A percentile compares a stretch with the other conserved stretches of the same genome.
Conservation (phyloP, 1,140 invertebrate species). For the Carposina sasakii region DNA sequence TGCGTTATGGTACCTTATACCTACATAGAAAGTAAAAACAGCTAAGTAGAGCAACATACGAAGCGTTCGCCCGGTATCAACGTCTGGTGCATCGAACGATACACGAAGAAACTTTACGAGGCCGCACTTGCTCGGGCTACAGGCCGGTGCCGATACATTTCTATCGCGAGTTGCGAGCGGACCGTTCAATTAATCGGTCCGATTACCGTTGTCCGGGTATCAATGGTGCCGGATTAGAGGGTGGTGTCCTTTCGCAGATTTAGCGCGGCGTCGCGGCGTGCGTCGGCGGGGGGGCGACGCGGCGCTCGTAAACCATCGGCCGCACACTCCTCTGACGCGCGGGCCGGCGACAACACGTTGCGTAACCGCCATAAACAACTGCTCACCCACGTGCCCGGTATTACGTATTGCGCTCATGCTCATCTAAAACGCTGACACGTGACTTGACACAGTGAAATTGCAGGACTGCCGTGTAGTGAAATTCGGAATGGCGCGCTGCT, state of each 20-base stretch:
- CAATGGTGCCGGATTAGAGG: slow-evolving; percentile 62
- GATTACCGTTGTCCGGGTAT: slow-evolving; percentile 63
- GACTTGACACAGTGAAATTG: slow-evolving; percentile 62
- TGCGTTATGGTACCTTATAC: no score
- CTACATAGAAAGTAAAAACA: no score
- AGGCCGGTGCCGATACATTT: slow-evolving; percentile 53
- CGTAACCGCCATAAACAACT: slow-evolving; percentile 68
- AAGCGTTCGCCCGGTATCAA: slow-evolving; percentile 49
- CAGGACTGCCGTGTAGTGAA: slow-evolving; percentile 64
- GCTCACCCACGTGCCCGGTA: slow-evolving; percentile 53
- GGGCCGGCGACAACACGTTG: slow-evolving; percentile 68
- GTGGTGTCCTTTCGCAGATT: slow-evolving; percentile 67
- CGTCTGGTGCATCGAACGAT: slow-evolving; percentile 72
- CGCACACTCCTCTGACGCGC: slow-evolving; percentile 72
- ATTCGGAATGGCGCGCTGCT: slow-evolving; percentile 57
- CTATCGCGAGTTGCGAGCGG: slow-evolving; percentile 49
- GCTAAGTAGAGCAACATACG: slow-evolving; percentile 51
- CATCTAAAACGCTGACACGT: slow-evolving; percentile 64
- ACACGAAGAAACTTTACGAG: slow-evolving; percentile 72
- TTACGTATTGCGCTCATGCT: slow-evolving; percentile 67
- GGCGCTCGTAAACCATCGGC: slow-evolving; percentile 72
- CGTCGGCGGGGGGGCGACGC: slow-evolving; percentile 58
- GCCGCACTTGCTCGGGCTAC: slow-evolving; percentile 61
- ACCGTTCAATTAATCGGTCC: slow-evolving; percentile 63
- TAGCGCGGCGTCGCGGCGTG: slow-evolving; percentile 69